These are phyloP conservation scores for Salarias fasciatus DNA, from an alignment of 2,797 vertebrate species.

Conservation along the genomic window DNA sequence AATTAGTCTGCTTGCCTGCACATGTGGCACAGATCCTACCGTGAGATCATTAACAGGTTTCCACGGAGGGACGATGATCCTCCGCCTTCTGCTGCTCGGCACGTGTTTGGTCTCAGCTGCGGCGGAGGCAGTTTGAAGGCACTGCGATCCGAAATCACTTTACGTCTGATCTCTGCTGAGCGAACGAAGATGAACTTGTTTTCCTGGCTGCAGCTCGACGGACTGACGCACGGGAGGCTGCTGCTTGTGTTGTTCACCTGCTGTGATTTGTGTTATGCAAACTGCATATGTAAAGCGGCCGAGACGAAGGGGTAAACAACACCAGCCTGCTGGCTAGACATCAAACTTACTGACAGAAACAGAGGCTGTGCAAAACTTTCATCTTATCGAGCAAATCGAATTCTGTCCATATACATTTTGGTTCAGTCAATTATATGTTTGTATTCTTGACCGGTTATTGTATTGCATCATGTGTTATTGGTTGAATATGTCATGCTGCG, in stretches of 20 bases:
- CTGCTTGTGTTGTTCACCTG: constrained; percentile 15
- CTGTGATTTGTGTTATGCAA: constrained; percentile 51
- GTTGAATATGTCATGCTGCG: no score
- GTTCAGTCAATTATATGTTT: no score
- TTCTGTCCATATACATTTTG: no score
- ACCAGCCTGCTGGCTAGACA: no score
- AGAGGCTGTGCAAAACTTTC: no score
- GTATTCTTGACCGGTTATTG: no score
- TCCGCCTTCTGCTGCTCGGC: constrained; percentile 26
- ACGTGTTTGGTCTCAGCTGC: constrained; percentile 51
- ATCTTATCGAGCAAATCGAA: no score
- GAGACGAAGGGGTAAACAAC: not conserved
- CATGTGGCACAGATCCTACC: constrained; percentile 54
- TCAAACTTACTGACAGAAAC: no score
- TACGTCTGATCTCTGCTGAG: not conserved
- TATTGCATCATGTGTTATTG: no score
- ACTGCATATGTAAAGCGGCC: constrained; percentile 44
- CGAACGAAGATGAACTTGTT: constrained; percentile 12
- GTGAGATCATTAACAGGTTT: constrained; percentile 70
- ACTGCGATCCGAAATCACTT: constrained; percentile 32
- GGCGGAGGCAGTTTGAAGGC: constrained; percentile 23
- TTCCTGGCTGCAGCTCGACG: not conserved
- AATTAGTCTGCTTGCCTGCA: constrained; percentile 65
- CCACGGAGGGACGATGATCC: constrained; percentile 49
- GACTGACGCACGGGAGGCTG: not conserved